Percentiles rank a stretch among this genome's conserved stretches.
Conservation (phyloP, 2,797 vertebrate species). For the Lacerta viridis region DNA sequence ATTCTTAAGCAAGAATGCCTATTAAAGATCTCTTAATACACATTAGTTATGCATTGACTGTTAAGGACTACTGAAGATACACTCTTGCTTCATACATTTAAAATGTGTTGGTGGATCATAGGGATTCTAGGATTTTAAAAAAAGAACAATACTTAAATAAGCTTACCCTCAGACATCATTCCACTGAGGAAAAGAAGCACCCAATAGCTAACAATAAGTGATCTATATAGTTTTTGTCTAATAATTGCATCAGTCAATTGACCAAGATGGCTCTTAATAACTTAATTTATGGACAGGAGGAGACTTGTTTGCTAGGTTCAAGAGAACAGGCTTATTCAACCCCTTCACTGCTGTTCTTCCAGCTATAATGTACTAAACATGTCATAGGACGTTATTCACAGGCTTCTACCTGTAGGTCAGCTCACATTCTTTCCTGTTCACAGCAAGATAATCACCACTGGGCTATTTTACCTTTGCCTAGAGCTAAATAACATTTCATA, state of each 20-base stretch:
- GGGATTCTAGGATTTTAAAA: neutral
- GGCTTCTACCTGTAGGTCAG: neutral
- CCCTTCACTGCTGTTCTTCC: neutral
- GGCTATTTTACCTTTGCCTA: slow-evolving; percentile 2
- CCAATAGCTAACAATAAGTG: neutral
- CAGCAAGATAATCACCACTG: neutral
- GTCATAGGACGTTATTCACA: slow-evolving; percentile 1
- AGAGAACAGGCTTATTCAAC: slow-evolving; percentile 2
- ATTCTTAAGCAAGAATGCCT: neutral
- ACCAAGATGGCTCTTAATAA: neutral
- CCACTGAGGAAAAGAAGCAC: neutral
- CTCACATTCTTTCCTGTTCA: neutral
- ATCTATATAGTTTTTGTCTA: neutral
- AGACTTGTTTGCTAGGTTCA: neutral
- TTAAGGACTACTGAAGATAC: neutral
- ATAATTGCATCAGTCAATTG: too few relatives aligned
- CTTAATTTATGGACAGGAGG: neutral
- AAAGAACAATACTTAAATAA: neutral
- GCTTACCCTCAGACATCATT: neutral
- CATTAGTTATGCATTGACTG: neutral
- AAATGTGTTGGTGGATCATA: neutral
- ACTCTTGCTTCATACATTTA: neutral
- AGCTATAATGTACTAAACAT: slow-evolving; percentile 2
- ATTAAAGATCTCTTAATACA: neutral
- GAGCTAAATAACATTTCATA: slow-evolving; percentile 1